Percentiles rank a stretch among this genome's conserved stretches.
phyloP scores from a whole-genome alignment of 2,113 vertebrate species.

The Ictalurus punctatus region DNA sequence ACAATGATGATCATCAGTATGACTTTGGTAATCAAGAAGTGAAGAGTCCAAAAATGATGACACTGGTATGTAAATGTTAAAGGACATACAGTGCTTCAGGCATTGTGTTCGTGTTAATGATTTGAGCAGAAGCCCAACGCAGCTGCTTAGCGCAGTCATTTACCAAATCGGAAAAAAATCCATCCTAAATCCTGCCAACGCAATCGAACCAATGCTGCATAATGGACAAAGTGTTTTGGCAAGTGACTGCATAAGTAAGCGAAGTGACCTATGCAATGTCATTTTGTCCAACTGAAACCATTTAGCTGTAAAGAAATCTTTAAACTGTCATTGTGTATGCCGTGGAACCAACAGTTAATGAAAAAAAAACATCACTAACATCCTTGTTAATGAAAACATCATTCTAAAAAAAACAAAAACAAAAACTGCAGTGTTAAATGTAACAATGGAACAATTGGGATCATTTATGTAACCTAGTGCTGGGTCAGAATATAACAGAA shows the following conservation, averaged over 20 bases:
- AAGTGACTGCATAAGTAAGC: slow-evolving; percentile 41
- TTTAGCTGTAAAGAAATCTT: slow-evolving; percentile 12
- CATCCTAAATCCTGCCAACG: slow-evolving; percentile 51
- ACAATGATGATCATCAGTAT: slow-evolving; percentile 24
- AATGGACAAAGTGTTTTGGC: slow-evolving; percentile 53
- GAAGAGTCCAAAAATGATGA: slow-evolving; percentile 83
- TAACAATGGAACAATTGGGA: not conserved
- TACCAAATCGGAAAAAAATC: slow-evolving; percentile 47
- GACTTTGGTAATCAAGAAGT: slow-evolving; percentile 65
- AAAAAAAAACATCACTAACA: not conserved
- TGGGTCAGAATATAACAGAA: not conserved
- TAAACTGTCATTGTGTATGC: not conserved
- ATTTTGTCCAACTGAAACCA: slow-evolving; percentile 11
- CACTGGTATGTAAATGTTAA: slow-evolving; percentile 83
- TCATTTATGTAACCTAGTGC: not conserved
- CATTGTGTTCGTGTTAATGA: slow-evolving; percentile 76
- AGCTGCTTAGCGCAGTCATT: slow-evolving; percentile 56
- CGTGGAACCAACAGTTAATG: not conserved
- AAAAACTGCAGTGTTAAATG: not conserved
- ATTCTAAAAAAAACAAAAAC: not conserved
- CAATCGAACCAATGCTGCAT: slow-evolving; percentile 50
- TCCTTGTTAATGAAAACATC: not conserved
- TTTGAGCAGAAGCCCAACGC: slow-evolving; percentile 74
- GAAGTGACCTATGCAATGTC: slow-evolving; percentile 34
- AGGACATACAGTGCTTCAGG: slow-evolving; percentile 80